These are phyloP conservation scores for Cephalopachus bancanus DNA, from an alignment of 2,797 vertebrate genomes.

Conservation along the genomic window DNA sequence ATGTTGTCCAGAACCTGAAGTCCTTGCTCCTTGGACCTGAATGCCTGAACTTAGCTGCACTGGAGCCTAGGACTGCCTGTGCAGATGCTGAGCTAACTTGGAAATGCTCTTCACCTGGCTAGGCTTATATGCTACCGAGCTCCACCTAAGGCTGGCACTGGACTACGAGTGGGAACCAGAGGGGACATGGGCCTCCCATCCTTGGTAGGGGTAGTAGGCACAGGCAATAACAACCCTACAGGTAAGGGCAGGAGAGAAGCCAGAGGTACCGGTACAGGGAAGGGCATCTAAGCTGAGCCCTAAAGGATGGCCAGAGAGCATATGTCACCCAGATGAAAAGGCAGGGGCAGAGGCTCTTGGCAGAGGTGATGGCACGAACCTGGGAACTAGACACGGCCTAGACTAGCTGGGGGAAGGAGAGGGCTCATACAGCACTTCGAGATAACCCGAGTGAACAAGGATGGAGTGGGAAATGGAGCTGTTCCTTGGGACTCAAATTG, in stretches of 20 bases:
- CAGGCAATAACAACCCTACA: not conserved
- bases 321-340: not conserved
- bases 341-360: not conserved
- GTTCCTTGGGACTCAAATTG: constrained; percentile 16
- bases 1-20: not conserved
- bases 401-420: not conserved
- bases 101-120: not conserved
- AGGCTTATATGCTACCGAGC: not conserved
- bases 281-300: not conserved
- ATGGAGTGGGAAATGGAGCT: constrained; percentile 7
- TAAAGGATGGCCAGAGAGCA: not conserved
- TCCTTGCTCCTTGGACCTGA: not conserved
- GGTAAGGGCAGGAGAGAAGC: constrained; percentile 16
- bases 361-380: not conserved
- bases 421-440: not conserved
- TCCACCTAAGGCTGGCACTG: not conserved
- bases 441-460: constrained; percentile 38
- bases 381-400: not conserved
- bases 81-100: not conserved
- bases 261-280: not conserved
- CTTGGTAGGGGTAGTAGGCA: not conserved
- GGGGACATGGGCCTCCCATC: not conserved
- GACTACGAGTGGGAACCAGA: no score
- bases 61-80: not conserved
- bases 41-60: not conserved